Base-by-base conservation (phyloP, 2,113 vertebrate species). In the Myiopsitta monachus region DNA sequence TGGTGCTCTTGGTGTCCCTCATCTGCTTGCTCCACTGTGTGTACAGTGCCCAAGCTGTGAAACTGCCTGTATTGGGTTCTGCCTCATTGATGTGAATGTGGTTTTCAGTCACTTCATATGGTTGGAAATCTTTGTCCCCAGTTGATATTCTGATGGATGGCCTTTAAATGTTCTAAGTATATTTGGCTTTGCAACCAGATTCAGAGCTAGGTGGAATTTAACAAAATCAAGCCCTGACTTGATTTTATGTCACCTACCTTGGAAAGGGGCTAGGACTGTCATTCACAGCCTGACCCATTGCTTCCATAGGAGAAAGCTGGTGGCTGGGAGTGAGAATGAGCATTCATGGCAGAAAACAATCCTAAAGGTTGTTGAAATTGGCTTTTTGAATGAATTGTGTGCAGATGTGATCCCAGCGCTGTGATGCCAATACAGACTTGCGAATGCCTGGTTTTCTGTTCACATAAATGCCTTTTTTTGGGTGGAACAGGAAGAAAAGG, bases 21-120 rank as follows among this genome's bases (percentile, higher is more conserved):
- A 27, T 49, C 69, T 2, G 7, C 14, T 38, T 49, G 38, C n/a
- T 36, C 10, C 18, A 24, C 19, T 0, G 1, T 5, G 1, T 36
- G 33, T 44, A 13, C 17, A 36, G 46, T 52, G 27, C 46, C 16
- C 0, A 1, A 83, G 46, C 76, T 68, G 67, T 59, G 57, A 52
- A 43, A 41, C 22, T 76, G 15, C 28, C 12, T 36, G 0, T 15
- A 12, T 5, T 38, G 44, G 52, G 15, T n/a, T 77, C 52, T 59
- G 9, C 31, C 27, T 74, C 31, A 7, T 33, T 72, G 49, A 11
- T 55, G 18, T 2, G 13, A 47, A 39, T 11, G 19, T 41, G 31
- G 3, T 41, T 90, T 92, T 68, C 47, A 30, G 46, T 75, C 72
- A 59, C 52, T 39, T 86, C 38, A 15, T 2, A 2, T 0, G 0